A percentile compares a stretch with the other conserved stretches of the same genome.
Conservation (phyloP, 2,888 invertebrate genomes). For the Catocala sponsa region DNA sequence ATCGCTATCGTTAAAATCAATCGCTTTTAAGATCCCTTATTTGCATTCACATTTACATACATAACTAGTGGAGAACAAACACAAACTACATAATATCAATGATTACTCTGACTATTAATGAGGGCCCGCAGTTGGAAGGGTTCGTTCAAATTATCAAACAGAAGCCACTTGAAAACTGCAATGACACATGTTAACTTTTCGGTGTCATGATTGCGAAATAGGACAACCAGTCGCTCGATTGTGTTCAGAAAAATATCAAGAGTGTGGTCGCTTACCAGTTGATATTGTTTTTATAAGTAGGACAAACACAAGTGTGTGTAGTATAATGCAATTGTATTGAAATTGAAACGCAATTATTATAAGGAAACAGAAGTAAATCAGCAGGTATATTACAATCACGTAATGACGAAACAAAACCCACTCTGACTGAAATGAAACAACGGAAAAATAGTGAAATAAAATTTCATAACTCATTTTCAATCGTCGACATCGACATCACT, state of each 20-base stretch:
- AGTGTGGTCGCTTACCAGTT: not conserved
- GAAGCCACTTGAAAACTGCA: conserved; percentile 84
- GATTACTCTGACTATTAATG: conserved; percentile 72
- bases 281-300: not conserved
- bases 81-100: conserved; percentile 71
- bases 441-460: conserved; percentile 70
- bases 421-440: conserved; percentile 66
- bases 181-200: conserved; percentile 85
- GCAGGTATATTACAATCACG: conserved; percentile 18
- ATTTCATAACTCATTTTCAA: conserved; percentile 83
- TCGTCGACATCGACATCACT: conserved; percentile 78
- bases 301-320: too few relatives aligned
- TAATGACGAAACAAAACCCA: conserved; percentile 60
- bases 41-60: conserved; percentile 23
- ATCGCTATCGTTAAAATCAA: conserved; percentile 13
- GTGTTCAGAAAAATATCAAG: conserved; percentile 1
- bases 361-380: conserved; percentile 3
- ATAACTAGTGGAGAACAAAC: conserved; percentile 59
- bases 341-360: not conserved
- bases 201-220: conserved; percentile 47
- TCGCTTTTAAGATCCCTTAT: conserved; percentile 12
- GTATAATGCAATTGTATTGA: not conserved
- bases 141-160: conserved; percentile 78
- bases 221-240: conserved; percentile 43
- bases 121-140: conserved; percentile 69